Conservation (phyloP, 1,140 invertebrate species). For the Thaumetopoea pityocampa region DNA sequence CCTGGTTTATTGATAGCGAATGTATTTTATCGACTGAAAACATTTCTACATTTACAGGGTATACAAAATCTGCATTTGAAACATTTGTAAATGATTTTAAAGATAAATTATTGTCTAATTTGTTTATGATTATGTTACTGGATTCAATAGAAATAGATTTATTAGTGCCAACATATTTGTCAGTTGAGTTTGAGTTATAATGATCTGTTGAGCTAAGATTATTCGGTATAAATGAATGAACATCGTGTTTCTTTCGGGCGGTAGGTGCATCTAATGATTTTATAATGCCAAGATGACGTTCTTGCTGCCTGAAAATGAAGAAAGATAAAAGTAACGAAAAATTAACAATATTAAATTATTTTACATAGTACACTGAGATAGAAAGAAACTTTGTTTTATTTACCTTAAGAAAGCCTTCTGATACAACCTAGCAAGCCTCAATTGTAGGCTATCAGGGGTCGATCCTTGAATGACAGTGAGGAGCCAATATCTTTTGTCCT, state of each 20-base stretch:
- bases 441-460: conserved; percentile 75
- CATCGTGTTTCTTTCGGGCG: conserved; percentile 64
- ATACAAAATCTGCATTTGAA: conserved; percentile 17
- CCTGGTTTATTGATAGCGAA: conserved; percentile 15
- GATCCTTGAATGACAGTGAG: conserved; percentile 82
- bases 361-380: no score
- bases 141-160: conserved; percentile 38
- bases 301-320: conserved; percentile 79
- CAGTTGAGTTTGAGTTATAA: conserved; percentile 34
- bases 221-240: conserved; percentile 63
- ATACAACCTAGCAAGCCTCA: conserved; percentile 79
- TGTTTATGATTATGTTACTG: no score
- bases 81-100: conserved; percentile 4
- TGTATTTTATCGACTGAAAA: conserved; percentile 30
- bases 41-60: conserved; percentile 21
- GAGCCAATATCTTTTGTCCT: conserved; percentile 85
- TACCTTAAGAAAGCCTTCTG: conserved; percentile 81
- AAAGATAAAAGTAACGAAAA: neutral
- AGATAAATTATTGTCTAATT: no score
- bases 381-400: no score
- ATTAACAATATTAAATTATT: no score
- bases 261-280: conserved; percentile 62
- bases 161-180: conserved; percentile 42
- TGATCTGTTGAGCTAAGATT: conserved; percentile 29
- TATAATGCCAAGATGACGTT: conserved; percentile 81